Evolutionary conservation across 2,888 invertebrate species (phyloP).

Genomic region (Eucera pruinosa): DNA sequence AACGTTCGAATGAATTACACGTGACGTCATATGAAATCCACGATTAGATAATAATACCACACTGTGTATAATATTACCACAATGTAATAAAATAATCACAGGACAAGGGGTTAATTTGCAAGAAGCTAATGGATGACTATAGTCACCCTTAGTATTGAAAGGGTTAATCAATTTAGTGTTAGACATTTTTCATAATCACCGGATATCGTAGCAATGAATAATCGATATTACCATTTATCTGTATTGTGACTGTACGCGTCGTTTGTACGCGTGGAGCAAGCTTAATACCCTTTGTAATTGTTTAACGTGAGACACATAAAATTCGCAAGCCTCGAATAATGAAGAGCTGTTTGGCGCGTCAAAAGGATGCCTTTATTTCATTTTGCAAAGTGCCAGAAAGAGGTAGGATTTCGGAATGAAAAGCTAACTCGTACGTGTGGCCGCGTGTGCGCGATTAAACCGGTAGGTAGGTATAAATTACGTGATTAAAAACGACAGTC

Average conservation of each 20-base stretch:
- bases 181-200: no score
- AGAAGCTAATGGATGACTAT: no score
- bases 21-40: no score
- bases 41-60: no score
- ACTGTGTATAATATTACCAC: no score
- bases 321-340: background rate
- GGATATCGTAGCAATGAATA: no score
- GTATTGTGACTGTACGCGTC: background rate
- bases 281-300: background rate
- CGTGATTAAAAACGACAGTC: slow-evolving; percentile 21
- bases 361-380: background rate
- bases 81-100: no score
- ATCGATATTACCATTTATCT: background rate
- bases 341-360: background rate
- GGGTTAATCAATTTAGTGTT: no score
- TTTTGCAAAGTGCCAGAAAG: background rate
- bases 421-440: background rate
- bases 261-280: background rate
- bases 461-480: background rate
- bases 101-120: no score
- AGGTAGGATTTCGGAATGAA: background rate
- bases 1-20: no score
- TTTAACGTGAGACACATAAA: background rate
- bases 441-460: background rate
- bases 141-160: no score